phyloP scores from a whole-genome alignment of 2,888 invertebrate genomes.

The Heliconius erato region DNA sequence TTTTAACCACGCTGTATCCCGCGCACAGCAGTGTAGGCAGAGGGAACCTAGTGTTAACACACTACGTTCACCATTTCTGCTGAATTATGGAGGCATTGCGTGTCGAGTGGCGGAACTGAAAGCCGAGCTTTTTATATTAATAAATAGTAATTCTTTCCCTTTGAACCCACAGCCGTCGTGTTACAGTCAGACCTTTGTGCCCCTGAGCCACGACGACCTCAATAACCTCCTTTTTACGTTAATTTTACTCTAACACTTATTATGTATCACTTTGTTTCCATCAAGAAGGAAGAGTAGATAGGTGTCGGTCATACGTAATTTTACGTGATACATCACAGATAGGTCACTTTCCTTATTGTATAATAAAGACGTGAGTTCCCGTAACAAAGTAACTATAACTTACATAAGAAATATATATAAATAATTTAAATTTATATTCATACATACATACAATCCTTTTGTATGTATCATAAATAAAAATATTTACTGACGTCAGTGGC shows the following conservation, averaged over 20 bases:
- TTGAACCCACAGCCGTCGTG: too few relatives aligned
- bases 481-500: background rate
- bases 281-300: background rate
- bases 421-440: slow-evolving; percentile 1
- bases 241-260: background rate
- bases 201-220: too few relatives aligned
- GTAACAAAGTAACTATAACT: background rate
- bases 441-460: background rate
- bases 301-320: slow-evolving; percentile 4
- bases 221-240: background rate
- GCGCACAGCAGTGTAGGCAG: too few relatives aligned
- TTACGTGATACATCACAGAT: slow-evolving; percentile 16
- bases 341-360: slow-evolving; percentile 21
- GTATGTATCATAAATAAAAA: background rate
- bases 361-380: slow-evolving; percentile 1
- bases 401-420: background rate
- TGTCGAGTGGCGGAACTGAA: too few relatives aligned
- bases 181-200: too few relatives aligned
- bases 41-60: too few relatives aligned
- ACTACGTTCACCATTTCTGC: too few relatives aligned
- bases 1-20: too few relatives aligned
- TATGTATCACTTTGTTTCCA: slow-evolving; percentile 1
- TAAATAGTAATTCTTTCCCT: too few relatives aligned
- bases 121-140: too few relatives aligned
- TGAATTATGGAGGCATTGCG: too few relatives aligned